These are phyloP conservation scores for Fissipunctia ypsillon DNA, from an alignment of 2,888 invertebrate species.

Conservation along the genomic window DNA sequence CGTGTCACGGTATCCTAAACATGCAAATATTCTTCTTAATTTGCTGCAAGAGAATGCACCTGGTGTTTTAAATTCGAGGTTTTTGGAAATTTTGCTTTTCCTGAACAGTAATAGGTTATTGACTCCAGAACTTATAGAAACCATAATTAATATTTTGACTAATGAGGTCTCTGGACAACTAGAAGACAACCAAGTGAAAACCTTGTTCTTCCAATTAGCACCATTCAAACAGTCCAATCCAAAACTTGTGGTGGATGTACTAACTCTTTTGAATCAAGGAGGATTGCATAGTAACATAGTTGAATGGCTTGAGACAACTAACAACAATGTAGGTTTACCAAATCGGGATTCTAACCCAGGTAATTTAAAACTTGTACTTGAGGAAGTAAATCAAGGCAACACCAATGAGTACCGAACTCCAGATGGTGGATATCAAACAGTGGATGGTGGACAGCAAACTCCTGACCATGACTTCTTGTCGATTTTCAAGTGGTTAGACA, in stretches of 20 bases:
- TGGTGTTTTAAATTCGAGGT: slow-evolving; percentile 44
- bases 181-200: slow-evolving; percentile 31
- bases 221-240: slow-evolving; percentile 44
- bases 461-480: slow-evolving; percentile 33
- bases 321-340: slow-evolving; percentile 18
- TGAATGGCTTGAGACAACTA: slow-evolving; percentile 33
- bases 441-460: neutral
- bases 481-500: slow-evolving; percentile 51
- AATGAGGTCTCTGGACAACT: slow-evolving; percentile 49
- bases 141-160: slow-evolving; percentile 35
- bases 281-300: slow-evolving; percentile 27
- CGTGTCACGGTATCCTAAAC: slow-evolving; percentile 19
- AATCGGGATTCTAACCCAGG: slow-evolving; percentile 2
- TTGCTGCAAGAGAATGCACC: slow-evolving; percentile 30
- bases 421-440: slow-evolving; percentile 17
- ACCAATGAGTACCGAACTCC: slow-evolving; percentile 17
- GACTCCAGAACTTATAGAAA: slow-evolving; percentile 40
- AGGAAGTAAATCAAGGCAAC: neutral
- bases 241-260: slow-evolving; percentile 40
- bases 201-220: slow-evolving; percentile 35
- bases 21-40: slow-evolving; percentile 18
- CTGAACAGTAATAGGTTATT: slow-evolving; percentile 44
- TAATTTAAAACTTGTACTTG: neutral
- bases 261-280: slow-evolving; percentile 34
- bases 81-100: slow-evolving; percentile 52